These are phyloP conservation scores for Heliconius himera DNA, from an alignment of 1,140 invertebrate genomes.

Conservation along the genomic window DNA sequence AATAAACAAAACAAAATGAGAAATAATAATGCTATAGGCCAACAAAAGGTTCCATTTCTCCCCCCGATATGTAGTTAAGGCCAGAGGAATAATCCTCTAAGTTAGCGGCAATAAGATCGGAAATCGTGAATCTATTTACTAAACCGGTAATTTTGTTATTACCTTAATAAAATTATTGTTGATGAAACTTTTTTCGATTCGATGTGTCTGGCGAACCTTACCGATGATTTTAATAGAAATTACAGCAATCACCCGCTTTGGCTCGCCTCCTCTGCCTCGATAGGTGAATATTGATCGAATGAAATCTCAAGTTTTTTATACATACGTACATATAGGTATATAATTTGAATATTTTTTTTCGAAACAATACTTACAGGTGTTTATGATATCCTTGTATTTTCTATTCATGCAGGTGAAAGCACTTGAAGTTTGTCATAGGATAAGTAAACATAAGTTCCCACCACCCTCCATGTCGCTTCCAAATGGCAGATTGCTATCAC, in stretches of 20 bases:
- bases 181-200: slow-evolving; percentile 80
- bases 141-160: slow-evolving; percentile 80
- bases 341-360: background rate
- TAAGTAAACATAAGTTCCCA: slow-evolving; percentile 32
- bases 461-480: slow-evolving; percentile 52
- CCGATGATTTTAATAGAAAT: slow-evolving; percentile 77
- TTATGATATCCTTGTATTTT: background rate
- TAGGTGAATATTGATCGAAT: slow-evolving; percentile 52
- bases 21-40: slow-evolving; percentile 81
- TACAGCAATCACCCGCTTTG: slow-evolving; percentile 70
- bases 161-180: slow-evolving; percentile 81
- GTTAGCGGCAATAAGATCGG: slow-evolving; percentile 61
- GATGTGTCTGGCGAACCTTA: slow-evolving; percentile 76
- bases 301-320: background rate
- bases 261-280: slow-evolving; percentile 64
- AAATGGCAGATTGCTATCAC: slow-evolving; percentile 77
- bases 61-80: slow-evolving; percentile 65
- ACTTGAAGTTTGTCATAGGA: background rate
- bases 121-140: slow-evolving; percentile 60
- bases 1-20: slow-evolving; percentile 82
- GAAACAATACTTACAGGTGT: background rate
- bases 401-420: background rate
- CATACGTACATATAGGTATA: background rate
- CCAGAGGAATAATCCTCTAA: slow-evolving; percentile 66
- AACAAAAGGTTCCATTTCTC: slow-evolving; percentile 81